Percentiles rank a stretch among this genome's conserved stretches.
phyloP scores from a whole-genome alignment of 2,888 invertebrate genomes.

The Micropterix aruncella region DNA sequence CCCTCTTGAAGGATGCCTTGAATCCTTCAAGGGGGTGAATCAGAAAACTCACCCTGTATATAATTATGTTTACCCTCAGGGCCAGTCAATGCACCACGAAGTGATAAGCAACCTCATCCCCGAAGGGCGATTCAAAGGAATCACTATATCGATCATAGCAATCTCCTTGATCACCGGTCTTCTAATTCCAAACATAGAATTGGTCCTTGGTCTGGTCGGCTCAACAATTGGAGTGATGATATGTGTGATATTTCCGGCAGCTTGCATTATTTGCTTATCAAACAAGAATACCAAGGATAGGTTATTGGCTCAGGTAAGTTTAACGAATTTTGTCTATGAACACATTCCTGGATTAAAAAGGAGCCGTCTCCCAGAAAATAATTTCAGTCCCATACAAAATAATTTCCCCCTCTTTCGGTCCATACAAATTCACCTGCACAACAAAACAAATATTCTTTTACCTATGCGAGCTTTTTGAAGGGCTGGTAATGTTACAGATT shows the following conservation, averaged over 20 bases:
- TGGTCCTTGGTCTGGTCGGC: constrained; percentile 87
- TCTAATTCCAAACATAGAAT: constrained; percentile 84
- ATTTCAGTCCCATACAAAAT: background rate
- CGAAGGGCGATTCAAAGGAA: constrained; percentile 63
- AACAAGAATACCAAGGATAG: constrained; percentile 76
- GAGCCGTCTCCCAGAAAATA: constrained; percentile 1
- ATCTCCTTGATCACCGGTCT: constrained; percentile 69
- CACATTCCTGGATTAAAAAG: too few species aligned
- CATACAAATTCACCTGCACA: background rate
- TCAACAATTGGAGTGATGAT: constrained; percentile 91
- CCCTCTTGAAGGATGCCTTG: too few species aligned
- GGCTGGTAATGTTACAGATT: too few species aligned
- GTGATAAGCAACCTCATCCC: constrained; percentile 59
- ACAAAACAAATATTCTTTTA: background rate
- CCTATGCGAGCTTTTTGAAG: too few species aligned
- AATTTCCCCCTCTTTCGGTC: background rate
- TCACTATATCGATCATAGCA: constrained; percentile 68
- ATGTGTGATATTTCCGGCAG: constrained; percentile 85
- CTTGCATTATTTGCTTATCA: constrained; percentile 75
- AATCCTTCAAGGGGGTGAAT: too few species aligned
- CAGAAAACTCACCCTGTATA: too few species aligned
- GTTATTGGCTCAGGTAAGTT: constrained; percentile 64
- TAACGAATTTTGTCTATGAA: constrained; percentile 5
- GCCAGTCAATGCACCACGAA: constrained; percentile 50
- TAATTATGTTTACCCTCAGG: too few species aligned